Base-by-base conservation (phyloP, 2,888 invertebrate species). In the Odontocolon sp. region DNA sequence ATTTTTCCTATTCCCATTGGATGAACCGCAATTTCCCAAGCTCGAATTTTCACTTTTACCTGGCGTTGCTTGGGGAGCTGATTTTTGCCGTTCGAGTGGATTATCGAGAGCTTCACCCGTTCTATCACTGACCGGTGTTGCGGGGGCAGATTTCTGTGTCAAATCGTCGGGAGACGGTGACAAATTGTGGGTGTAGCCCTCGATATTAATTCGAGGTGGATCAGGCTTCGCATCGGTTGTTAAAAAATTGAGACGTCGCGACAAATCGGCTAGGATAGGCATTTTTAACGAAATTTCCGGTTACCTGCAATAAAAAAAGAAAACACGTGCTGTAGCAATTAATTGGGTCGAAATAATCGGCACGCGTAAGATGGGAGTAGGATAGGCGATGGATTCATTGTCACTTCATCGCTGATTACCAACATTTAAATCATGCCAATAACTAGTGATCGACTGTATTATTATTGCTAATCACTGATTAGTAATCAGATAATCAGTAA, bases 221-320 rank as follows among this genome's bases (percentile, higher is more conserved):
- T 91, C 91, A 0, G 92, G 92, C 38, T 91, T 89, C 5, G 93
- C 92, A 80, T 93, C 93, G 0, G 92, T 90, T 78, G 92, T 92
- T 33, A 93, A 79, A 70, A 91, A 90, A 42, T 91, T 89, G 78
- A 92, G 91, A 69, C 91, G 89, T 90, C 77, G 92, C 91, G 31
- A 93, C 18, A 86, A 52, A 9, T 82, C 71, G 3, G 85, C 77
- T 42, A 87, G 57, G 40, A 86, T 84, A 3, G 86, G 80, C 86
- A 86, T 87, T 80, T 67, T 78, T 18, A 9, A 67, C 5, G 52
- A 8, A 40, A 31, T 23, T 1, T 18, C 3, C 18, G 31, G 2
- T n/a, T 11, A 11, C 33, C 61, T 63, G 21, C 21, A 47, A 63
- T 33, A 3, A 16, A 11, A 16, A 54, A 31, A 26, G 1, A 11